Conservation (phyloP, 2,888 invertebrate genomes). For the Helicoverpa assulta region DNA sequence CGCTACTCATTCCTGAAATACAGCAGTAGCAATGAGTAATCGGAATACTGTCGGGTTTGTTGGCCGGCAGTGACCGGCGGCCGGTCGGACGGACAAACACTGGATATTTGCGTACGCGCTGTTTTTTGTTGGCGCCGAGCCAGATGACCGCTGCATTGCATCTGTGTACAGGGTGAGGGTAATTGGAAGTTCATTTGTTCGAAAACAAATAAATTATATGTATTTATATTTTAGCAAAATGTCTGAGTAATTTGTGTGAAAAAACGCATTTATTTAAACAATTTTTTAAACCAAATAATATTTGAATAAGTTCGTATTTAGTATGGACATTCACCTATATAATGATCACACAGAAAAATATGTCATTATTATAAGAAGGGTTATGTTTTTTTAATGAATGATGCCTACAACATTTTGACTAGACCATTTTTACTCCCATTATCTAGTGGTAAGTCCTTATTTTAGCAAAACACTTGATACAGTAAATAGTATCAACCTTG, state of each 20-base stretch:
- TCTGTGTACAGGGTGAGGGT: constrained; percentile 62
- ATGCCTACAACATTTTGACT: too few species aligned
- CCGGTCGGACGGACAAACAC: constrained; percentile 68
- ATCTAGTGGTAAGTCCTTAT: background rate
- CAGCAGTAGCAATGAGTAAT: constrained; percentile 64
- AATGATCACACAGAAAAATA: too few species aligned
- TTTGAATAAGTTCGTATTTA: too few species aligned
- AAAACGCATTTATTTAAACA: too few species aligned
- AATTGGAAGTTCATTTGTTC: constrained; percentile 15
- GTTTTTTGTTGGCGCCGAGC: constrained; percentile 77
- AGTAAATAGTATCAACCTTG: background rate
- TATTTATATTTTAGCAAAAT: too few species aligned
- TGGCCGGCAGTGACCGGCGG: constrained; percentile 68
- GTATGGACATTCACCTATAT: too few species aligned
- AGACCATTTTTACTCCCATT: too few species aligned
- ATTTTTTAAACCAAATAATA: too few species aligned
- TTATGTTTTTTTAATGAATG: too few species aligned
- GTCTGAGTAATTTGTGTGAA: too few species aligned
- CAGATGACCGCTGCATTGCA: constrained; percentile 75
- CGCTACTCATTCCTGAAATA: constrained; percentile 39
- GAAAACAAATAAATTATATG: too few species aligned
- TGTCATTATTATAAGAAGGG: too few species aligned
- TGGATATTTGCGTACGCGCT: constrained; percentile 69
- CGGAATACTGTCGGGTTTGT: constrained; percentile 67
- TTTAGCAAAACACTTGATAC: background rate